Evolutionary conservation across 2,113 vertebrate genomes (phyloP), one percentile per base, ranked within the genome.

Genomic region (Pseudois nayaur): DNA sequence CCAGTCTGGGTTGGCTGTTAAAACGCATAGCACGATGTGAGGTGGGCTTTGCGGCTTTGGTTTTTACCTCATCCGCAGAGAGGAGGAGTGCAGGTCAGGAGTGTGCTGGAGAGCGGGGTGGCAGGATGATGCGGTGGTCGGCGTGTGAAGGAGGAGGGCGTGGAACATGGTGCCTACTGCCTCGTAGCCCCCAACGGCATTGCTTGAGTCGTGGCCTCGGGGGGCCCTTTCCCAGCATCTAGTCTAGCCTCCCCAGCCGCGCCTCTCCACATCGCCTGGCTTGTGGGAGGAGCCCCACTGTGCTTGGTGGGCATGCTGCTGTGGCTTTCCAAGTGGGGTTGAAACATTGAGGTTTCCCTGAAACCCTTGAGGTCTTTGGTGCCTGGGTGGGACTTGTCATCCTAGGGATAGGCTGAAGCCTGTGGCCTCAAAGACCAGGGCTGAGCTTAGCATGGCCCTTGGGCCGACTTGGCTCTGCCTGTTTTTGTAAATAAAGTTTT

Each of bases 21-120:
- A 12, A 7, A 29, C 12, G 48, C 25, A 71, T 15, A 6, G 0
- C 27, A 7, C 0, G 19, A 10, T 23, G 1, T 4, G 2, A 29
- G 55, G 64, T 0, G 19, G 57, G 57, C 6, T 33, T 31, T 31
- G 4, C 45, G 5, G 16, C 33, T 27, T 3, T 59, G 33, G n/a
- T 40, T 50, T 27, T 31, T 6, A 12, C 4, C 29, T 62, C 59
- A 0, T 16, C 4, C 48, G 4, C 33, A 16, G 83, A 55, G 82
- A 33, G 55, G 40, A 25, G 76, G 8, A 13, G 55, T 7, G 64
- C 64, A 45, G 74, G 25, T 36, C 3, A 13, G 52, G 50, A 54
- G 74, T 0, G 19, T 13, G 31, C 52, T 76, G 83, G 78, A 27
- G 90, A 13, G 60, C 3, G 6, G 40, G 6, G 62, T n/a, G 31